Evolutionary conservation across 1,140 invertebrate genomes (phyloP), one percentile per base, ranked within the genome.

Genomic region (Pseudomyrmex concolor): DNA sequence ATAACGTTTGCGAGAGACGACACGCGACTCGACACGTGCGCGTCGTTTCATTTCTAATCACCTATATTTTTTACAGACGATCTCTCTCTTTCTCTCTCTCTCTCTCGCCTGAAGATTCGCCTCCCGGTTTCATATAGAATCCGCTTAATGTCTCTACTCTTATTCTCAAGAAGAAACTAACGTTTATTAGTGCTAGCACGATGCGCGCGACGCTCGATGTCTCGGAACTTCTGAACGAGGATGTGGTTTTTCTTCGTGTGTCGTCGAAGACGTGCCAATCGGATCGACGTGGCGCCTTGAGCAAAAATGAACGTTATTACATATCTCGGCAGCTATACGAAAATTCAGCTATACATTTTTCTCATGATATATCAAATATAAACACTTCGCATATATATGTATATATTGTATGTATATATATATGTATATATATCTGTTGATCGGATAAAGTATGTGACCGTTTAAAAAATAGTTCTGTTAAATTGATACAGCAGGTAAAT

Each of bases 141-240:
- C 72, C 72, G 48, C 64, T 80, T 55, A 34, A 34, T 34, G 34
- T 34, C 34, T 59, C 59, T 71, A 80, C 34, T 59, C 19, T 76
- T 80, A 71, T 70, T 48, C 55, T 50, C 66, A 59, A 70, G 76
- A 57, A 68, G 76, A 34, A 57, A 17, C 76, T 78, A 78, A 70
- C 25, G 64, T 50, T 25, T 68, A 34, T 72, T 72, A 45, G 19
- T 34, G 34, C 66, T 80, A 80, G 68, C 43, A 25, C n/a, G 54
- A 60, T 87, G 81, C 62, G 51, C 57, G 70, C 71, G 22, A 66
- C 77, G 86, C 84, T 89, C 84, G 87, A 88, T 70, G 84, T 50
- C 77, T 80, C 59, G 83, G 86, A 74, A 34, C 63, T 19, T 17
- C 17, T 55, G 76, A 80, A 70, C 66, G 66, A 80, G 66, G 66